A percentile compares a stretch with the other conserved stretches of the same genome.
These are phyloP conservation scores for Dendropsophus ebraccatus DNA, from an alignment of 2,113 vertebrate species.

Conservation along the genomic window DNA sequence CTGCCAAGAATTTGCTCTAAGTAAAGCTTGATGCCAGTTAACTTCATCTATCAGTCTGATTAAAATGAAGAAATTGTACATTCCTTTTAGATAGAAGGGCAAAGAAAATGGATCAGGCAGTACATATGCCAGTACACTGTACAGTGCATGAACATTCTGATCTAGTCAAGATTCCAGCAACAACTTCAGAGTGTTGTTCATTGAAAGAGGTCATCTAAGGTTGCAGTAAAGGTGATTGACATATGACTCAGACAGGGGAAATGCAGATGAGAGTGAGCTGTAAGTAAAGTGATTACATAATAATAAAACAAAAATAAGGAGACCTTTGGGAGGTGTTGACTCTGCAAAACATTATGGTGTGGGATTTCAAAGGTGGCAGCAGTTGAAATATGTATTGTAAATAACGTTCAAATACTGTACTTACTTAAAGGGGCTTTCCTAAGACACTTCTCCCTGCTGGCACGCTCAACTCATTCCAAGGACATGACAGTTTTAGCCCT, in stretches of 20 bases:
- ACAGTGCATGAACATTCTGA: constrained; percentile 8
- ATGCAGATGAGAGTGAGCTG: constrained; percentile 27
- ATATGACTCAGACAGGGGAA: constrained; percentile 27
- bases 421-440: neutral
- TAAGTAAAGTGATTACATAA: constrained; percentile 25
- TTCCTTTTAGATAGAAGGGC: constrained; percentile 24
- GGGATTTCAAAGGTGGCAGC: neutral
- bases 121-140: constrained; percentile 18
- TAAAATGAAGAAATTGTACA: constrained; percentile 34
- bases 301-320: constrained; percentile 34
- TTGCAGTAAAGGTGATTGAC: constrained; percentile 37
- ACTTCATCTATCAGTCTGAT: constrained; percentile 35
- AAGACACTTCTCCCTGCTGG: neutral
- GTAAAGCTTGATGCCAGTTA: constrained; percentile 38
- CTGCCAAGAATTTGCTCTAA: constrained; percentile 41
- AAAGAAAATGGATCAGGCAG: constrained; percentile 34
- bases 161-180: constrained; percentile 27
- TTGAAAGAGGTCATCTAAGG: constrained; percentile 24
- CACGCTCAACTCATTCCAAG: neutral
- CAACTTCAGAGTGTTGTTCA: constrained; percentile 7
- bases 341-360: constrained; percentile 7
- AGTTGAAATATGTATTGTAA: neutral
- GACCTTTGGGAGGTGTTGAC: constrained; percentile 8
- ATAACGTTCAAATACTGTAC: neutral
- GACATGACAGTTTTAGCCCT: neutral